These are phyloP conservation scores for Ellobium chinense DNA, from an alignment of 2,888 invertebrate genomes.

Conservation along the genomic window DNA sequence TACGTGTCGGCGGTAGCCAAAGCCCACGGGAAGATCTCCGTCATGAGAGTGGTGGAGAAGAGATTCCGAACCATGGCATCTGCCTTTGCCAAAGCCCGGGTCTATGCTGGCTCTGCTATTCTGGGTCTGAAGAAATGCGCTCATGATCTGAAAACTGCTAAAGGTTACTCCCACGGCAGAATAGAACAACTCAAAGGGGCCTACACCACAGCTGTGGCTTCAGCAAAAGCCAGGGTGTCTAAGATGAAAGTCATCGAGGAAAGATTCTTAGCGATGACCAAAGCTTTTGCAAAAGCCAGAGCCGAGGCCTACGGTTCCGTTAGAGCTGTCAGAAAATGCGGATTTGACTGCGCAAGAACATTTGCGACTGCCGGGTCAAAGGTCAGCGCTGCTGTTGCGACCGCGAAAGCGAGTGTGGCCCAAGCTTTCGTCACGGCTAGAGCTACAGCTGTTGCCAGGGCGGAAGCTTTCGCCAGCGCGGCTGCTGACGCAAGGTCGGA, in stretches of 20 bases:
- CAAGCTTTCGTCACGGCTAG: background rate
- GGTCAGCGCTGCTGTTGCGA: background rate
- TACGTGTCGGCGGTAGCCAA: slow-evolving; percentile 16
- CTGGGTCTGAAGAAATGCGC: background rate
- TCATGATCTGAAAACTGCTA: background rate
- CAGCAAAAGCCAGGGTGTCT: slow-evolving; percentile 4
- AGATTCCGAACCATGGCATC: background rate
- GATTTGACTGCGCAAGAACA: background rate
- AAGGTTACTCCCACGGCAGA: background rate
- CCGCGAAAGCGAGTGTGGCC: slow-evolving; percentile 2
- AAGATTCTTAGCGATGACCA: background rate
- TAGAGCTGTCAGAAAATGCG: background rate
- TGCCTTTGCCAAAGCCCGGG: slow-evolving; percentile 5
- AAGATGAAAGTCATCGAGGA: slow-evolving; percentile 27
- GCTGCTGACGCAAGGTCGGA: background rate
- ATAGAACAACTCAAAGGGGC: background rate
- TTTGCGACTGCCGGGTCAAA: background rate
- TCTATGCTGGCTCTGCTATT: background rate
- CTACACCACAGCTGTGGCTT: background rate
- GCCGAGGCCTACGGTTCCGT: background rate
- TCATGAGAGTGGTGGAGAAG: slow-evolving; percentile 5
- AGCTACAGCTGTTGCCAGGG: background rate
- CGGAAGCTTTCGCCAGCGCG: background rate
- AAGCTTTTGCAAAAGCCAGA: slow-evolving; percentile 18
- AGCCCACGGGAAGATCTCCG: background rate